These are phyloP conservation scores for Chrysolina americana DNA, from an alignment of 2,888 invertebrate genomes.

Conservation along the genomic window DNA sequence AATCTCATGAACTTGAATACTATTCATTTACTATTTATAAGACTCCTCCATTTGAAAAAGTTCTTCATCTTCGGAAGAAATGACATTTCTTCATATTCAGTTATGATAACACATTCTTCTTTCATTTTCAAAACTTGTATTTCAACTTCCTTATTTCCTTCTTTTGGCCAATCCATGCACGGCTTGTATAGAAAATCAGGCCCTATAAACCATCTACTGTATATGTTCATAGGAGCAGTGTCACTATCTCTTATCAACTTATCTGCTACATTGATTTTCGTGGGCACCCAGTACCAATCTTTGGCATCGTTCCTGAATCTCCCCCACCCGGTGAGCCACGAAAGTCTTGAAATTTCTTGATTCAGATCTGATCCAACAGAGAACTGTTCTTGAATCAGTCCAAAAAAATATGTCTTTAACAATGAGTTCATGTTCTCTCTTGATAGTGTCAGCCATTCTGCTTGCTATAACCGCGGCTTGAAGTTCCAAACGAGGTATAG, in stretches of 20 bases:
- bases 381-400: not conserved
- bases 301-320: not conserved
- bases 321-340: not conserved
- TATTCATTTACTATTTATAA: not conserved
- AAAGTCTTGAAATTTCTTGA: not conserved
- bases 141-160: not conserved
- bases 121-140: not conserved
- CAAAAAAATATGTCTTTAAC: not conserved
- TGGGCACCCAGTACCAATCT: not conserved
- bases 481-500: not conserved
- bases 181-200: not conserved
- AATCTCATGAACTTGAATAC: not conserved
- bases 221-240: not conserved
- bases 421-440: not conserved
- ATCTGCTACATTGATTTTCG: constrained; percentile 1
- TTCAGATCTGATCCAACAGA: not conserved
- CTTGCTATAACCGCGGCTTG: not conserved
- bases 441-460: not conserved
- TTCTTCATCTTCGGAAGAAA: too few species aligned
- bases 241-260: not conserved
- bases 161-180: not conserved
- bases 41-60: too few species aligned
- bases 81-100: too few species aligned
- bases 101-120: not conserved
- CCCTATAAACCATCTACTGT: not conserved